phyloP scores from a whole-genome alignment of 2,888 invertebrate species.

The Gandaritis pyraliata region DNA sequence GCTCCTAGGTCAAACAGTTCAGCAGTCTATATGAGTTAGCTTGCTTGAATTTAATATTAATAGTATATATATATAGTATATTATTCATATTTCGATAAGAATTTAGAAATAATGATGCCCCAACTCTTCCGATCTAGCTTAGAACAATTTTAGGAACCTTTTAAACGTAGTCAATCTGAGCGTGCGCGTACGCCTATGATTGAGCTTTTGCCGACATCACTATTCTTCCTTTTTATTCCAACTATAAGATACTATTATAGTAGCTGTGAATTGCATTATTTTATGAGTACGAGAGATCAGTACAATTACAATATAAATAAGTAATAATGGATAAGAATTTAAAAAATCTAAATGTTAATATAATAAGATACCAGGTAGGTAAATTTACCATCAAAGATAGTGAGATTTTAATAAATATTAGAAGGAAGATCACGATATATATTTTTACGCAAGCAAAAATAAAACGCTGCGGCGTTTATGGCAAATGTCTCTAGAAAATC shows the following conservation, averaged over 20 bases:
- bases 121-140: too few relatives aligned
- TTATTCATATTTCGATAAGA: too few relatives aligned
- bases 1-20: too few relatives aligned
- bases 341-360: neutral
- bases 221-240: conserved; percentile 25
- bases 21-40: too few relatives aligned
- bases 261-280: conserved; percentile 36
- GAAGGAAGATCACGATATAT: neutral
- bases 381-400: neutral
- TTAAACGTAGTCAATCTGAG: neutral
- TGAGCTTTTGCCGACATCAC: neutral
- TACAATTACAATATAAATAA: conserved; percentile 1
- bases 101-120: too few relatives aligned
- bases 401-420: neutral
- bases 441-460: too few relatives aligned
- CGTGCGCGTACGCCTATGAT: neutral
- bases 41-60: too few relatives aligned
- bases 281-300: neutral
- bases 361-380: neutral
- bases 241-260: conserved; percentile 6
- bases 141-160: neutral
- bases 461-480: too few relatives aligned
- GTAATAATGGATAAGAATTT: neutral
- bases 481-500: too few relatives aligned
- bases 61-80: too few relatives aligned